phyloP scores from a whole-genome alignment of 2,113 vertebrate species.

The Rhodinocichla rosea region DNA sequence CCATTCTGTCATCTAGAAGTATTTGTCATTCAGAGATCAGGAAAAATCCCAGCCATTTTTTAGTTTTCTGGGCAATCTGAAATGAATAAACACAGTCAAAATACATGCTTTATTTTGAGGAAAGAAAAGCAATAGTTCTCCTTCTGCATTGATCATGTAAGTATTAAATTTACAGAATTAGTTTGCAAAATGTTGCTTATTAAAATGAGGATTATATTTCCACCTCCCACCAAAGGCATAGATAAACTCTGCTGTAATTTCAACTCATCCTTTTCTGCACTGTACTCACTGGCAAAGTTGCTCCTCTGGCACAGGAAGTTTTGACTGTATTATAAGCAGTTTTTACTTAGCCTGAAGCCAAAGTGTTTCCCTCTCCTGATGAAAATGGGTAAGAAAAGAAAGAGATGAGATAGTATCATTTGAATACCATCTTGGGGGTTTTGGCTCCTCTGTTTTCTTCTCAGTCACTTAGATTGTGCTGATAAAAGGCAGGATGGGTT shows the following conservation, averaged over 20 bases:
- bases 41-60: neutral
- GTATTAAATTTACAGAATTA: neutral
- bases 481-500: neutral
- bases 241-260: neutral
- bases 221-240: neutral
- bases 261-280: neutral
- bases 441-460: neutral
- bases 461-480: neutral
- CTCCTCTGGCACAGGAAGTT: neutral
- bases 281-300: neutral
- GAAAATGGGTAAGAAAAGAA: neutral
- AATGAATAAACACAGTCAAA: neutral
- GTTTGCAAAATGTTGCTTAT: neutral
- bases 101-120: neutral
- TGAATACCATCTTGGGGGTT: neutral
- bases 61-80: neutral
- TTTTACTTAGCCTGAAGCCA: neutral
- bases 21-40: neutral
- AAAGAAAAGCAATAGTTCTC: neutral
- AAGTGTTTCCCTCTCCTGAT: neutral
- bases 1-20: neutral
- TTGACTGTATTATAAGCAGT: neutral
- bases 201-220: neutral
- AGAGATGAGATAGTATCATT: neutral
- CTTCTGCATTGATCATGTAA: neutral